Base-by-base conservation (phyloP, 1,140 invertebrate genomes). In the Matsumurasca onukii region DNA sequence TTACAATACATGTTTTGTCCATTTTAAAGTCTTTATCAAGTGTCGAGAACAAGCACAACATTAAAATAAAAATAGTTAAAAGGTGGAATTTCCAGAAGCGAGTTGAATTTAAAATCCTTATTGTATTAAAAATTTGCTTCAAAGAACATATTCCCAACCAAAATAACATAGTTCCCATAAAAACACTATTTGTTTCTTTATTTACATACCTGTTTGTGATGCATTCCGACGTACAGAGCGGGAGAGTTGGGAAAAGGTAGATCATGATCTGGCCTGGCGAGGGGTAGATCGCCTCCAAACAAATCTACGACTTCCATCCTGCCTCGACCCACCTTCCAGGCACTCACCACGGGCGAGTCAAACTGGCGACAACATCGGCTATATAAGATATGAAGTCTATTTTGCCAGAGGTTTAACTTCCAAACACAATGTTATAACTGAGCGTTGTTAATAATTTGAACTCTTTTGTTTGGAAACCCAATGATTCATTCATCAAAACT, bases 201-300 rank as follows among this genome's bases (percentile, higher is more conserved):
- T 12, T 22, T 66, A 67, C 70, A 71, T 69, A 86, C 85, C 82
- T 95, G 92, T 73, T 88, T 88, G 30, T 94, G 84, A 79, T 95
- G 91, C 81, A 92, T 90, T 49, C 94, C 94, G 34, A 97, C 78
- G 81, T 97, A 97, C 1, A 97, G 91, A 52, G 80, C 79, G 57
- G 80, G 69, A 29, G 74, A 68, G 66, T 77, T 73, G 13, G 71
- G 70, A 17, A 70, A 20, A 27, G 66, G 66, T 25, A 57, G 31
- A 39, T 70, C 55, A 31, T 70, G 45, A 34, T 69, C 64, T 67
- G 45, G 71, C 39, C 9, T 45, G 52, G 69, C 55, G 48, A 83
- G 73, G 27, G 17, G 64, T 59, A 68, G 65, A 48, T 83, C 79
- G 48, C 80, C 80, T 68, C 85, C 83, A 73, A 95, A 93, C 55